Percentiles rank a stretch among this genome's conserved stretches.
phyloP scores from a whole-genome alignment of 2,113 vertebrate species.

The Elephantulus edwardii region DNA sequence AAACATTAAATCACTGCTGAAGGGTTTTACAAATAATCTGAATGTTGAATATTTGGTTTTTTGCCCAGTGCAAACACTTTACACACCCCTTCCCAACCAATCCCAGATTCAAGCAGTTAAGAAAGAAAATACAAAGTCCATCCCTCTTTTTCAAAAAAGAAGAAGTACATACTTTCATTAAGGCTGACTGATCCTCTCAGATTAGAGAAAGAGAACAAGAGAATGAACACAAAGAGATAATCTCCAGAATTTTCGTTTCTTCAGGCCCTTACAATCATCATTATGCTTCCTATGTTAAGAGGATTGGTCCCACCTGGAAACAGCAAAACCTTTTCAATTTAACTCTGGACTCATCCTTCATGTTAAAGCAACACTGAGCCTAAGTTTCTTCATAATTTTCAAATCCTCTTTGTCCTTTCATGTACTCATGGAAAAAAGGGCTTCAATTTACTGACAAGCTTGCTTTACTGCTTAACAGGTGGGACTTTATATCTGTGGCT shows the following conservation, averaged over 20 bases:
- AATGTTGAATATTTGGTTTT: slow-evolving; percentile 58
- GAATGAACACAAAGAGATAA: background rate
- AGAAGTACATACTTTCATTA: slow-evolving; percentile 2
- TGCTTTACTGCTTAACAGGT: background rate
- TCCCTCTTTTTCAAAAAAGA: slow-evolving; percentile 36
- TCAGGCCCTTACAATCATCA: background rate
- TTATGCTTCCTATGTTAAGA: background rate
- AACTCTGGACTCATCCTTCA: background rate
- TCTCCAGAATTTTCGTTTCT: background rate
- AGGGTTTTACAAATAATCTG: slow-evolving; percentile 61
- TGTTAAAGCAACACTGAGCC: background rate
- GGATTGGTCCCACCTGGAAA: background rate
- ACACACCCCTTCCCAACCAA: slow-evolving; percentile 20
- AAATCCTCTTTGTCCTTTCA: background rate
- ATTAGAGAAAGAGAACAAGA: background rate
- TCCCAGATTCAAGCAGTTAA: slow-evolving; percentile 63
- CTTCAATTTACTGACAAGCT: background rate
- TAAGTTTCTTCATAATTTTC: background rate
- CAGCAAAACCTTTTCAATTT: background rate
- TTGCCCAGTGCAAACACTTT: slow-evolving; percentile 59
- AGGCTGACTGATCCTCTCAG: background rate
- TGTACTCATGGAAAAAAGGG: background rate
- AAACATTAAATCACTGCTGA: slow-evolving; percentile 68
- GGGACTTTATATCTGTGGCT: background rate
- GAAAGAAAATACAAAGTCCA: slow-evolving; percentile 45